phyloP scores from a whole-genome alignment of 2,113 vertebrate species.

The Chiloscyllium plagiosum region DNA sequence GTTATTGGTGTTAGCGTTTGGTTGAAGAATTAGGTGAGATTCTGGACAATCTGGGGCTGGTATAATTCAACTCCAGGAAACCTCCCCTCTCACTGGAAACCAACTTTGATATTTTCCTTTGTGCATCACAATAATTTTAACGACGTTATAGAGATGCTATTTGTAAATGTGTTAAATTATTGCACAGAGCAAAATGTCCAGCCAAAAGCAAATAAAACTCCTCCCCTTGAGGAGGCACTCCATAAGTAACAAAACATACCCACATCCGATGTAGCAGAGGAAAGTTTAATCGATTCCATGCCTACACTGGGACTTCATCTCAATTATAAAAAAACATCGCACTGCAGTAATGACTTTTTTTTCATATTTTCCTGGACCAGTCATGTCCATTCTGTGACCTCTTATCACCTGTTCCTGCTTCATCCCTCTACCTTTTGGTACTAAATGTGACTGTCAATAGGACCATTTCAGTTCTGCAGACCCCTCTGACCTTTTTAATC shows the following conservation, averaged over 20 bases:
- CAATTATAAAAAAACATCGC: background rate
- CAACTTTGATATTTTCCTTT: background rate
- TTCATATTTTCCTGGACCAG: background rate
- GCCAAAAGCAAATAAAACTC: background rate
- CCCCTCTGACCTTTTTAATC: background rate
- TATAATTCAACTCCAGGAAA: background rate
- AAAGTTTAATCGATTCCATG: background rate
- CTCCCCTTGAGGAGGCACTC: background rate
- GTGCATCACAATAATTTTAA: background rate
- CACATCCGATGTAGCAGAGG: background rate
- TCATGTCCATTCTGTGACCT: background rate
- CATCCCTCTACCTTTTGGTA: too few relatives aligned
- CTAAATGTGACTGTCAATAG: background rate
- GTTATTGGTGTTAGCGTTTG: background rate
- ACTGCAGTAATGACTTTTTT: background rate
- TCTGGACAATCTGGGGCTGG: background rate
- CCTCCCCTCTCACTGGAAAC: background rate
- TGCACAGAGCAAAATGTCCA: background rate
- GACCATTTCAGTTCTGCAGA: background rate
- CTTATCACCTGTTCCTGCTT: background rate
- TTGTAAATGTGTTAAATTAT: background rate
- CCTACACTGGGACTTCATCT: background rate
- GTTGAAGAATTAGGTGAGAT: background rate
- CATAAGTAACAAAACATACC: background rate
- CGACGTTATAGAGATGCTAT: background rate